Evolutionary conservation across 2,797 vertebrate species (phyloP), one percentile per base, ranked within the genome.

Genomic region (Pipistrellus nathusii): DNA sequence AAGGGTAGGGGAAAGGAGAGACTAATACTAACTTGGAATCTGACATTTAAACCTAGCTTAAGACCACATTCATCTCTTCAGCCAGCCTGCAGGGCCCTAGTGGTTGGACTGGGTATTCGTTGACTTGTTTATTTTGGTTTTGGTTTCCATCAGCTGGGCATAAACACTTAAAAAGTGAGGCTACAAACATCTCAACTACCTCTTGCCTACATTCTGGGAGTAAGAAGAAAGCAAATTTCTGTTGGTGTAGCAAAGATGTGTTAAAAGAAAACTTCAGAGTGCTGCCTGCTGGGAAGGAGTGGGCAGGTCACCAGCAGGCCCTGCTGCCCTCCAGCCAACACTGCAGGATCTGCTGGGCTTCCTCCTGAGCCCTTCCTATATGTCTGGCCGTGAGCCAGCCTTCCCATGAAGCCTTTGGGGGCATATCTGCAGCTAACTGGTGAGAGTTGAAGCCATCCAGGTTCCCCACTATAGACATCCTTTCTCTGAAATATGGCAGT

Each of bases 81-180:
- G 23, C 44, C 90, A 53, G 13, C 44, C 81, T 94, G 41, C 41
- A 94, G n/a, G n/a, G 15, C 0, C 0, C 32, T 69, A 38, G 18
- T 57, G 14, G 0, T 0, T 90, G 38, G 9, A 32, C 0, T 75
- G 35, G 30, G 27, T 46, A 84, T 82, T 53, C 48, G 35, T 76
- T 91, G 82, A 73, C 27, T 92, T 81, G 3, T 83, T 81, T 80
- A 25, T 78, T 91, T 93, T 32, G 38, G 30, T 85, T 85, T 94
- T 72, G 92, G 62, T 72, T 76, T 96, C 89, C 91, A 78, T 94
- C 90, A 8, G 71, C 6, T 64, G 38, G 62, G 94, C 86, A 95
- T 90, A 90, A 92, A 46, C 44, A 93, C 93, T 96, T 96, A 71
- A 95, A 96, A 17, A 55, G 23, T 38, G 15, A 96, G 38, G 90